Conservation (phyloP, 2,797 vertebrate genomes). For the Paguma larvata region DNA sequence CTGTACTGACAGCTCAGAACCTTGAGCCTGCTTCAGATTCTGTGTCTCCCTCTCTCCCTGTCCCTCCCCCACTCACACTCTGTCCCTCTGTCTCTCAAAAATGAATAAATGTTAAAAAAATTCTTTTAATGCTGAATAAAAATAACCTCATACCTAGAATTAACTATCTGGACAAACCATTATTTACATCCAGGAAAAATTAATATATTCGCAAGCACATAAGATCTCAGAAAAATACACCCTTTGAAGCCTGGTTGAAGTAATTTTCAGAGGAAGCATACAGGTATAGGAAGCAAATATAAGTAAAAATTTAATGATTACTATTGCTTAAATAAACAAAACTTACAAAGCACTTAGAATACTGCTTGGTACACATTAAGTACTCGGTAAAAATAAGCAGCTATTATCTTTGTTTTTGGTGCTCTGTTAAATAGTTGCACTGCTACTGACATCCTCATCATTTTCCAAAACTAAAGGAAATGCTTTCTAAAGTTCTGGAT, state of each 20-base stretch:
- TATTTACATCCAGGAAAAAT: background rate
- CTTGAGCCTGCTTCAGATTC: no score
- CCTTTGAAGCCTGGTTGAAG: background rate
- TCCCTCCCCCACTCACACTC: no score
- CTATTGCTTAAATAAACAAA: background rate
- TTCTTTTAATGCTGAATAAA: background rate
- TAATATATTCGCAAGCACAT: background rate
- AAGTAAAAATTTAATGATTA: background rate
- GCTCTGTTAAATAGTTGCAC: background rate
- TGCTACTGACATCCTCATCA: background rate
- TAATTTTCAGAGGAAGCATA: background rate
- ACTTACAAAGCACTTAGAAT: background rate
- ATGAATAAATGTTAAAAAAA: no score
- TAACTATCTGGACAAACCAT: background rate
- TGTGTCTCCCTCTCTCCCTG: no score
- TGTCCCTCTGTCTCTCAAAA: no score
- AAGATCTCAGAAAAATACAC: background rate
- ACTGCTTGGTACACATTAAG: background rate
- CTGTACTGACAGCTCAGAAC: no score
- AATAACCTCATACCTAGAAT: background rate
- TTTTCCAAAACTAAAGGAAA: background rate
- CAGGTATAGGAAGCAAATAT: background rate
- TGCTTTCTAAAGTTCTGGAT: background rate
- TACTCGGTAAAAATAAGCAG: background rate
- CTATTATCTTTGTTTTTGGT: background rate